Base-by-base conservation (phyloP, 2,113 vertebrate species). In the Copsychus sechellarum region DNA sequence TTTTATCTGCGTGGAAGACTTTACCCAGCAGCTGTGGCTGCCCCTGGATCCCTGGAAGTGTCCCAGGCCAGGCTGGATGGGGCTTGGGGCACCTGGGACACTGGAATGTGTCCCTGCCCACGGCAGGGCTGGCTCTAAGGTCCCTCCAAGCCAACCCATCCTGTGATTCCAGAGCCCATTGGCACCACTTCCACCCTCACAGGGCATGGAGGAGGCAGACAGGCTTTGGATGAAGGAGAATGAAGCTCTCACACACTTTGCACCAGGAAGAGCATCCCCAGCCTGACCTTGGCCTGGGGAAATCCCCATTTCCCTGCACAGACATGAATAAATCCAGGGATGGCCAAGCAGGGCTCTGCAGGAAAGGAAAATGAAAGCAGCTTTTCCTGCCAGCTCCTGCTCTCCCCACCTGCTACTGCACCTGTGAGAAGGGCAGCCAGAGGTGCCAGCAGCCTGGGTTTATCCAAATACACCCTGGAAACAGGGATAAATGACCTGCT, bases 111-210 rank as follows among this genome's bases (percentile, higher is more conserved):
- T 67, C 69, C 33, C 43, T 66, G 67, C 4, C 36, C 2, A 2
- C 1, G 60, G 51, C 43, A 81, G 33, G 8, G 18, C 11, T 51
- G 53, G 53, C 14, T 66, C 60, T 60, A 5, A 22, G n/a, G 14
- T 16, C 14, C 42, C 23, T 65, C 21, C 11, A 79, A 20, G 17
- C 45, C 45, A 66, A 28, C 9, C 45, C 45, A 16, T 5, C 0
- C 29, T 1, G 4, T 9, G 29, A 60, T 36, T 73, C 34, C 14
- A 1, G 56, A 31, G 31, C 20, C 28, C 26, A 3, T 3, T 2
- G 5, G 24, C 2, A 5, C 11, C 45, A 4, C 13, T 66, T 25
- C 14, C 8, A 70, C 11, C 18, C 53, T 43, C 8, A 0, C 0
- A 1, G 36, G 50, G 38, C 23, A 9, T 19, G 45, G 5, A 42